phyloP scores from a whole-genome alignment of 2,888 invertebrate genomes.

The Suillia variegata region DNA sequence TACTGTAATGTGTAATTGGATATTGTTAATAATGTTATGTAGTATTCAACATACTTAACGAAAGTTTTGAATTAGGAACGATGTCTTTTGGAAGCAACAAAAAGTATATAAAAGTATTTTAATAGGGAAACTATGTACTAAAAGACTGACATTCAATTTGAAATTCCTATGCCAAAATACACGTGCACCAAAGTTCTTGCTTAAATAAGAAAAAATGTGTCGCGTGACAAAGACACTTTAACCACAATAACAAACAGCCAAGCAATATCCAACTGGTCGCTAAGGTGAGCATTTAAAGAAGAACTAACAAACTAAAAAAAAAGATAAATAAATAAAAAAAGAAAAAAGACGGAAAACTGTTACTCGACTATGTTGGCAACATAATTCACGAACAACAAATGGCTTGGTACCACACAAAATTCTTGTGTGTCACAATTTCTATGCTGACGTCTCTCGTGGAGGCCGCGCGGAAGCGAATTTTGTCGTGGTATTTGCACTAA shows the following conservation, averaged over 20 bases:
- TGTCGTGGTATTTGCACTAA: background rate
- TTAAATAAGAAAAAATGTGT: conserved; percentile 24
- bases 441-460: conserved; percentile 3
- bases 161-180: background rate
- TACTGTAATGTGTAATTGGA: no score
- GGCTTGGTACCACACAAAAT: background rate
- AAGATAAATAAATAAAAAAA: no score
- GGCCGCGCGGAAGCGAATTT: no score
- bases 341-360: background rate
- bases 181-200: no score
- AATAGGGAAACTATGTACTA: no score
- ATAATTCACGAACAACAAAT: conserved; percentile 20
- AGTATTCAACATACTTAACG: no score
- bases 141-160: background rate
- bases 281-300: conserved; percentile 20
- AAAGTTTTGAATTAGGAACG: no score
- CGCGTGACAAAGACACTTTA: conserved; percentile 55
- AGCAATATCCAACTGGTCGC: conserved; percentile 10
- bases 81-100: no score
- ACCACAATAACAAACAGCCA: conserved; percentile 32
- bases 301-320: no score
- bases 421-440: background rate
- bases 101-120: no score
- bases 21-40: no score
- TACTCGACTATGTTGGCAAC: conserved; percentile 16